Evolutionary conservation across 2,797 vertebrate species (phyloP).

Genomic region (Propithecus deckenii): DNA sequence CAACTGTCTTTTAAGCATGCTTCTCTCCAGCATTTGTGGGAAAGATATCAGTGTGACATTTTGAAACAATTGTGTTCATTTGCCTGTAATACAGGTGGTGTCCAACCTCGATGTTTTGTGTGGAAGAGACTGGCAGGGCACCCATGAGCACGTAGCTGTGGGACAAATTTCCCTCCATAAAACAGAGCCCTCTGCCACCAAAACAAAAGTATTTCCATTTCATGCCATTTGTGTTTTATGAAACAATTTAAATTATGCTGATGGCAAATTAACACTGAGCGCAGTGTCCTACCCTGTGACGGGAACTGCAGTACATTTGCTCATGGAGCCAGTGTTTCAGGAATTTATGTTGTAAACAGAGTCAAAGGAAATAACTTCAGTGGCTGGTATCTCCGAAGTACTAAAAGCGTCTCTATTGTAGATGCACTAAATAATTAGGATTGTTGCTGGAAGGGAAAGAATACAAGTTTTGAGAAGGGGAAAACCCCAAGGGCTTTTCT

Average conservation of each 20-base stretch:
- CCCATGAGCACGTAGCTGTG: not conserved
- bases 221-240: slow-evolving; percentile 37
- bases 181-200: not conserved
- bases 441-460: not conserved
- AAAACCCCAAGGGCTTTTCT: not conserved
- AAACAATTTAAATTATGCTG: slow-evolving; percentile 64
- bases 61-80: not conserved
- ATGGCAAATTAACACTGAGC: not conserved
- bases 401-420: slow-evolving; percentile 1
- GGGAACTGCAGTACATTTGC: not conserved
- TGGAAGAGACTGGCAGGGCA: not conserved
- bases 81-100: not conserved
- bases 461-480: not conserved
- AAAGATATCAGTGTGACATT: not conserved
- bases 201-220: slow-evolving; percentile 48
- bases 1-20: not conserved
- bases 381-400: not conserved
- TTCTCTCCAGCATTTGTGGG: slow-evolving; percentile 4
- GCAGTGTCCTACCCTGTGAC: not conserved
- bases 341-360: not conserved
- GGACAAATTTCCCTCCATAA: not conserved
- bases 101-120: not conserved
- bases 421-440: not conserved
- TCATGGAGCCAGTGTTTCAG: not conserved
- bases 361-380: not conserved